Evolutionary conservation across 2,797 vertebrate species (phyloP).

Genomic region (Pseudomugil tenellus): DNA sequence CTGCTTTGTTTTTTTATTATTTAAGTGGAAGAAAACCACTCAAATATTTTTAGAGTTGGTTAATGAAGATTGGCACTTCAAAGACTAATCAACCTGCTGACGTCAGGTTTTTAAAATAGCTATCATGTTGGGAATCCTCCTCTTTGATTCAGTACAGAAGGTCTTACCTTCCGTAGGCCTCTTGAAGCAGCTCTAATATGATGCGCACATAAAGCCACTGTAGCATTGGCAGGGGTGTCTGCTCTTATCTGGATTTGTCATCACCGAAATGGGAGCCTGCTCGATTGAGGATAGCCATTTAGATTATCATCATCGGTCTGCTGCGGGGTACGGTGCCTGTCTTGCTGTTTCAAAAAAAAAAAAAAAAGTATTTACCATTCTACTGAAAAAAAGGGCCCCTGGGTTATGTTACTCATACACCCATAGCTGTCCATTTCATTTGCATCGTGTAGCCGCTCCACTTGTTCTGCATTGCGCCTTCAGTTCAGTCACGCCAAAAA

Average conservation of each 20-base stretch:
- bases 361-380: slow-evolving; percentile 37
- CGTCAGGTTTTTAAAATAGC: slow-evolving; percentile 5
- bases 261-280: slow-evolving; percentile 52
- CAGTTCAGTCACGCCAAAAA: slow-evolving; percentile 50
- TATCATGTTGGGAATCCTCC: slow-evolving; percentile 23
- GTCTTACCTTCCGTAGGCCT: slow-evolving; percentile 55
- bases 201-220: slow-evolving; percentile 53
- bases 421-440: slow-evolving; percentile 62
- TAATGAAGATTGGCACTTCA: slow-evolving; percentile 28
- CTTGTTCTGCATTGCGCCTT: slow-evolving; percentile 56
- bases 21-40: slow-evolving; percentile 13
- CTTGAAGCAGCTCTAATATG: slow-evolving; percentile 50
- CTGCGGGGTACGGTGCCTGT: slow-evolving; percentile 53
- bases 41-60: not conserved
- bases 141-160: slow-evolving; percentile 38
- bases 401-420: slow-evolving; percentile 37
- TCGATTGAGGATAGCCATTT: slow-evolving; percentile 65
- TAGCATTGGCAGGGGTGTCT: slow-evolving; percentile 56
- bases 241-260: slow-evolving; percentile 62
- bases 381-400: slow-evolving; percentile 35
- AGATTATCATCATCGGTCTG: slow-evolving; percentile 63
- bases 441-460: slow-evolving; percentile 44
- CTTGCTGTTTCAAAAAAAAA: slow-evolving; percentile 49
- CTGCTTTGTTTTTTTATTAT: slow-evolving; percentile 15
- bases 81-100: slow-evolving; percentile 19